phyloP scores from a whole-genome alignment of 2,888 invertebrate species.

The Tachina fera region DNA sequence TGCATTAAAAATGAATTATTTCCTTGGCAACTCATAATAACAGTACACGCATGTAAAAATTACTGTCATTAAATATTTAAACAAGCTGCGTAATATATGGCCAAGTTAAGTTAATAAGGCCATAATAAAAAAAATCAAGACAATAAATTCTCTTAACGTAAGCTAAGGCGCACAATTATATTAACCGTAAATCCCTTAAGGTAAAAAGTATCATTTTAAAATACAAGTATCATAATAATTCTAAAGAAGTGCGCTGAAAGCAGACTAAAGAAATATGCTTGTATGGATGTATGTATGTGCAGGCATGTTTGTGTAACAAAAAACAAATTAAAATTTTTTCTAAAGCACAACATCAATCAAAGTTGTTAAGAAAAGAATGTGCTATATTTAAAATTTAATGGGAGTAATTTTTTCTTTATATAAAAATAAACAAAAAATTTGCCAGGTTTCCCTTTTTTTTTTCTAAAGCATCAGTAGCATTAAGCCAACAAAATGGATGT shows the following conservation, averaged over 20 bases:
- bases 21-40: neutral
- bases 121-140: neutral
- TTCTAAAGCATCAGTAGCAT: too few species aligned
- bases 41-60: slow-evolving; percentile 4
- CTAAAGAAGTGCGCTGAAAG: neutral
- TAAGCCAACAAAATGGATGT: too few species aligned
- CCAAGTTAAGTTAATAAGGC: slow-evolving; percentile 15
- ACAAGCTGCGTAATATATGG: neutral
- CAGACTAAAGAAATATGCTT: neutral
- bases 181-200: neutral
- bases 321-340: slow-evolving; percentile 18
- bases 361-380: neutral
- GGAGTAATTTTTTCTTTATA: neutral
- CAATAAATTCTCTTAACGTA: slow-evolving; percentile 34
- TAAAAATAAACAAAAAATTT: neutral
- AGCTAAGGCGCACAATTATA: neutral
- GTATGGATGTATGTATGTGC: too few species aligned
- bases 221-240: neutral
- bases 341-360: slow-evolving; percentile 17
- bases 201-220: slow-evolving; percentile 1
- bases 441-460: neutral
- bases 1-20: slow-evolving; percentile 4
- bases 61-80: slow-evolving; percentile 26
- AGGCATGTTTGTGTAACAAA: neutral
- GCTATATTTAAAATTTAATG: slow-evolving; percentile 4